Percentiles rank a stretch among this genome's conserved stretches.
phyloP scores from a whole-genome alignment of 2,113 vertebrate genomes.

The Thinocorus orbignyianus region DNA sequence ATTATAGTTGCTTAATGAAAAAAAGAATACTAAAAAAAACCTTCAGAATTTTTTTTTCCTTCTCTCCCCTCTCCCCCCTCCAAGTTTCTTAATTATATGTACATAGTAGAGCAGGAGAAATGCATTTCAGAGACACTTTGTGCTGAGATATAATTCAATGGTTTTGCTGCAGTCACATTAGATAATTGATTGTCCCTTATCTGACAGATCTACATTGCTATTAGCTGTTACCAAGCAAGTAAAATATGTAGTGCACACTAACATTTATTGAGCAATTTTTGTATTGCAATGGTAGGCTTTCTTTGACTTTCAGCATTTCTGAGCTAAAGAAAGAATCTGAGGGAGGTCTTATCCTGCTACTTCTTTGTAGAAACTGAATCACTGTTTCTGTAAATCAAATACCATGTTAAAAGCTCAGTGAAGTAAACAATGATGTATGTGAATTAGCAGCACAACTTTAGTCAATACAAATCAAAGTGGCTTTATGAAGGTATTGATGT shows the following conservation, averaged over 20 bases:
- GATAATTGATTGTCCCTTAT: slow-evolving; percentile 56
- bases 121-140: background rate
- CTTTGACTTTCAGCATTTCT: slow-evolving; percentile 4
- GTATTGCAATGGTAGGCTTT: slow-evolving; percentile 7
- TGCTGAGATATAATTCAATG: background rate
- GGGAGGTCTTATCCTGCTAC: background rate
- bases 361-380: slow-evolving; percentile 60
- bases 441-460: slow-evolving; percentile 66
- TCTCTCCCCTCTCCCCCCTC: background rate
- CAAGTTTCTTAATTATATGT: background rate
- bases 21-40: background rate
- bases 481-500: slow-evolving; percentile 78
- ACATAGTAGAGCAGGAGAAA: background rate
- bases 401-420: slow-evolving; percentile 68
- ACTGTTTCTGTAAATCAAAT: slow-evolving; percentile 75
- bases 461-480: slow-evolving; percentile 79
- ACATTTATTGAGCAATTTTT: slow-evolving; percentile 32
- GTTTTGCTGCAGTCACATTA: slow-evolving; percentile 46
- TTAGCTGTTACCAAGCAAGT: slow-evolving; percentile 26
- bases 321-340: slow-evolving; percentile 26
- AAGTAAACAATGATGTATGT: slow-evolving; percentile 76
- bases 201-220: slow-evolving; percentile 36
- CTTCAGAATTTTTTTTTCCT: background rate
- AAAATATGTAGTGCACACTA: background rate
- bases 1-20: background rate